Conservation (phyloP, 1,140 invertebrate species). For the Drosophila repleta region DNA sequence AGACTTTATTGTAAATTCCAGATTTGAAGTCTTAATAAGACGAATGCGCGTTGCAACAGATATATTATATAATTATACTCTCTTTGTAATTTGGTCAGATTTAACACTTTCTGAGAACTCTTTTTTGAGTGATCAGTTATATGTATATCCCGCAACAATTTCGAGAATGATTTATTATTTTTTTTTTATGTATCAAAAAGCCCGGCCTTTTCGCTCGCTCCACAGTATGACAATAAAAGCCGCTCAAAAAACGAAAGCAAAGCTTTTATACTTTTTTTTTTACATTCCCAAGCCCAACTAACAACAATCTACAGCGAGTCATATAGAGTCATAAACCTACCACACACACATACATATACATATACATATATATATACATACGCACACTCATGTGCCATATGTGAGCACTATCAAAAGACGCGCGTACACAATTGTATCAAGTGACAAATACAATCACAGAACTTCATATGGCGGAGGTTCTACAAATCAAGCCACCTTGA, state of each 20-base stretch:
- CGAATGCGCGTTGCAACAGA: too few species aligned
- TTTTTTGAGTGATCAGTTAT: too few species aligned
- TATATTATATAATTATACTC: too few species aligned
- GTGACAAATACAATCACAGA: slow-evolving; percentile 1
- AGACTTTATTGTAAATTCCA: too few species aligned
- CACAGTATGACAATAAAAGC: slow-evolving; percentile 51
- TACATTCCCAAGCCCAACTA: slow-evolving; percentile 10
- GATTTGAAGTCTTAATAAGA: too few species aligned
- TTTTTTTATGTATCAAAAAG: too few species aligned
- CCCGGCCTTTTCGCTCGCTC: slow-evolving; percentile 16
- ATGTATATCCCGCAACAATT: too few species aligned
- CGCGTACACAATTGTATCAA: slow-evolving; percentile 7
- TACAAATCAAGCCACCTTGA: slow-evolving; percentile 19
- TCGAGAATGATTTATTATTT: too few species aligned
- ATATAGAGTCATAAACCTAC: neutral
- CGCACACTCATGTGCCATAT: neutral
- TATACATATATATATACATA: neutral
- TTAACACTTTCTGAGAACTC: too few species aligned
- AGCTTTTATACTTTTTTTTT: slow-evolving; percentile 9
- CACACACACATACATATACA: neutral
- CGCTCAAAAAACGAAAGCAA: slow-evolving; percentile 53
- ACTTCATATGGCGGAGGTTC: slow-evolving; percentile 23
- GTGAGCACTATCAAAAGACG: slow-evolving; percentile 34
- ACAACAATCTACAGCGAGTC: slow-evolving; percentile 6
- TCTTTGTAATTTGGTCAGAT: too few species aligned